Percentiles rank a stretch among this genome's conserved stretches.
These are phyloP conservation scores for Altica lythri DNA, from an alignment of 2,888 invertebrate species.

Conservation along the genomic window DNA sequence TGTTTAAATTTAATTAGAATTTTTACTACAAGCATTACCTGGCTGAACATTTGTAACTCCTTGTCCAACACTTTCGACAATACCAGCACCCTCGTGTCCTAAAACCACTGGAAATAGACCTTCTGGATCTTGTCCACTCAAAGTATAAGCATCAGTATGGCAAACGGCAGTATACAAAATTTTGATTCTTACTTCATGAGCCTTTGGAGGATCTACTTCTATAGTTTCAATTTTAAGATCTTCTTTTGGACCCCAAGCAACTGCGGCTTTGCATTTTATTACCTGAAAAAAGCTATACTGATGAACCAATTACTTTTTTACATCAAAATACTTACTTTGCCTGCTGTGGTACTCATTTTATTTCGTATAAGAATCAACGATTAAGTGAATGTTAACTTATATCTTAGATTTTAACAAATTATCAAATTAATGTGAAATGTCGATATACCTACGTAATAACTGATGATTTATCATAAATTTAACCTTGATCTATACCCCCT, in stretches of 20 bases:
- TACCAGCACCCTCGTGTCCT: conserved; percentile 95
- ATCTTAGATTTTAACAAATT: too few relatives aligned
- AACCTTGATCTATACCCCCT: too few relatives aligned
- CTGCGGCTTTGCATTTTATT: conserved; percentile 92
- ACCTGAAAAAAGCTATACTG: conserved; percentile 49
- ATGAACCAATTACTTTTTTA: too few relatives aligned
- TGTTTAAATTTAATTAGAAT: background rate
- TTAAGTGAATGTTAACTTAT: too few relatives aligned
- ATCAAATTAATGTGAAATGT: too few relatives aligned
- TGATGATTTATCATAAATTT: too few relatives aligned
- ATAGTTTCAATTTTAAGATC: conserved; percentile 89
- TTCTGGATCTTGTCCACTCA: conserved; percentile 87
- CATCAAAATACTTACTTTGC: too few relatives aligned
- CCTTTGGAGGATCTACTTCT: conserved; percentile 92
- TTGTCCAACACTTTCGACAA: conserved; percentile 96
- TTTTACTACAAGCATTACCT: conserved; percentile 58
- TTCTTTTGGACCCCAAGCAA: conserved; percentile 94
- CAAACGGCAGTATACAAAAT: conserved; percentile 83
- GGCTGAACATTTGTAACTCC: conserved; percentile 84
- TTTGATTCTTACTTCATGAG: conserved; percentile 87
- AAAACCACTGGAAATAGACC: conserved; percentile 90
- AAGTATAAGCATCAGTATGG: conserved; percentile 91
- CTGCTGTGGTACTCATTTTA: too few relatives aligned
- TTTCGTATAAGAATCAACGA: too few relatives aligned
- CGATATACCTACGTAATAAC: too few relatives aligned